phyloP scores from a whole-genome alignment of 2,888 invertebrate species.

The Chirona hameri region DNA sequence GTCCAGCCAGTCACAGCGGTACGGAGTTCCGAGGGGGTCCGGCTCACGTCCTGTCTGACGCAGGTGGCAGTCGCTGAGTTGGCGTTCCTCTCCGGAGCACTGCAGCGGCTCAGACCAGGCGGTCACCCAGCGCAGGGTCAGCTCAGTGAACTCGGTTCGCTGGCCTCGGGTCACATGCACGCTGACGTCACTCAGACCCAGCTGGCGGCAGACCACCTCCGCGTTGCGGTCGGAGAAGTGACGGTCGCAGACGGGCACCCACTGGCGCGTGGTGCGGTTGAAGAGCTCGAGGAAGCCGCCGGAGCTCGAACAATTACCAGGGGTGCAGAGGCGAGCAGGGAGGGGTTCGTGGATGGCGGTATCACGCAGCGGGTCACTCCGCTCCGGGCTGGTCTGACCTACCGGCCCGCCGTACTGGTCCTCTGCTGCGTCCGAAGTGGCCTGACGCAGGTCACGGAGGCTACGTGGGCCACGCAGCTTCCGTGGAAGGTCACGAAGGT shows the following conservation, averaged over 20 bases:
- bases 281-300: conserved; percentile 93
- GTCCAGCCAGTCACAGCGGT: conserved; percentile 77
- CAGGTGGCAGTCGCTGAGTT: conserved; percentile 47
- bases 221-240: conserved; percentile 95
- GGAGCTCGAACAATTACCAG: not conserved
- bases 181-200: conserved; percentile 46
- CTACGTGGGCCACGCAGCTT: no score
- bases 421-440: no score
- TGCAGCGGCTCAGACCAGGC: conserved; percentile 94
- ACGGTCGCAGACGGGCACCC: conserved; percentile 94
- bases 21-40: conserved; percentile 71
- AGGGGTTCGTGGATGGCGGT: not conserved
- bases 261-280: conserved; percentile 89
- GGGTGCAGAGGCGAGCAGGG: not conserved
- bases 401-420: no score
- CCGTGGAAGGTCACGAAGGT: no score
- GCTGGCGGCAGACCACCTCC: conserved; percentile 89
- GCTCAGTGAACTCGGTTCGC: conserved; percentile 63
- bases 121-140: conserved; percentile 70
- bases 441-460: no score
- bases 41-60: conserved; percentile 67
- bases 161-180: conserved; percentile 81
- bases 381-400: not conserved
- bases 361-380: not conserved
- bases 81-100: conserved; percentile 51